Base-by-base conservation (phyloP, 2,113 vertebrate genomes). In the Proterorhinus semilunaris region DNA sequence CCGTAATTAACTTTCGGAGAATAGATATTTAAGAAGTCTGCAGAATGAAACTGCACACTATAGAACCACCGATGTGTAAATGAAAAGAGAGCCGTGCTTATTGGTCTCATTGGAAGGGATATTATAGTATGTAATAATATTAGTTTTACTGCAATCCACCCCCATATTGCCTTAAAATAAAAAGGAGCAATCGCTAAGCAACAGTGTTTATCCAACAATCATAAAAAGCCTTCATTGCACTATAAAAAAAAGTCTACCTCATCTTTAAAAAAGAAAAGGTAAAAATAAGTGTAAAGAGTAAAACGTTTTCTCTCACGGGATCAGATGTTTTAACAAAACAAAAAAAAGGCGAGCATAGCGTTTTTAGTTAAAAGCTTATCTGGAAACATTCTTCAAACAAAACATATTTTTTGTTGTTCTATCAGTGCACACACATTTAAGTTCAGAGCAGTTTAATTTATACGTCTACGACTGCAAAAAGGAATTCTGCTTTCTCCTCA, bases 141-240 rank as follows among this genome's bases (percentile, higher is more conserved):
- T 69, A 66, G 69, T 47, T 82, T 69, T 71, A 45, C 45, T 64
- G 49, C 13, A 75, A 54, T 66, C 44, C 57, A 68, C 15, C 59
- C 71, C 66, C 65, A 50, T 51, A 48, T 53, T 69, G 42, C 46
- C 64, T 74, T 74, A 69, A 47, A 62, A 79, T 72, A 69, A 55
- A 69, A 75, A 71, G 78, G 67, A 76, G 82, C 57, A 82, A 80
- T 81, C 78, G 70, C 54, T 69, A 59, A 65, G 62, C 66, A 68
- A 71, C 55, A 63, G 52, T 8, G 55, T 82, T 75, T 76, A 71
- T 84, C 79, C 66, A 10, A 46, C 17, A 42, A 55, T 66, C 50
- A 72, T 74, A 71, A 69, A 16, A 36, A 42, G 15, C 73, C 80
- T 88, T 85, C 82, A 86, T 77, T 82, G 70, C 27, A 47, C 51